Evolutionary conservation across 2,888 invertebrate species (phyloP).

Genomic region (Aricia artaxerxes): DNA sequence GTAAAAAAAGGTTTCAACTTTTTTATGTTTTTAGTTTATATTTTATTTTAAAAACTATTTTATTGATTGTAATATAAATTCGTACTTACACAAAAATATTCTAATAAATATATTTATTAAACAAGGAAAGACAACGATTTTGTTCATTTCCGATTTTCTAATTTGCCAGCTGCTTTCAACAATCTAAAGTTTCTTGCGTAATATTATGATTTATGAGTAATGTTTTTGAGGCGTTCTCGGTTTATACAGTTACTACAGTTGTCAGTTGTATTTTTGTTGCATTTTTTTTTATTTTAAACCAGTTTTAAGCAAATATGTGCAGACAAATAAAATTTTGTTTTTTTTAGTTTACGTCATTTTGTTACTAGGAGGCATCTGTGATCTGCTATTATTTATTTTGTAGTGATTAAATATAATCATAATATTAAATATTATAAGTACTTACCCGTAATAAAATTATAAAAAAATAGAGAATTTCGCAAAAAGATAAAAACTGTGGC

Average conservation of each 20-base stretch:
- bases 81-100: not conserved
- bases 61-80: not conserved
- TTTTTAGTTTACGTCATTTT: not conserved
- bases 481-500: not conserved
- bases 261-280: conserved; percentile 2
- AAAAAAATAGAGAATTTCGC: not conserved
- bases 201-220: not conserved
- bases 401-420: not conserved
- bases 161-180: conserved; percentile 8
- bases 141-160: not conserved
- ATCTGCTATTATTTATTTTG: not conserved
- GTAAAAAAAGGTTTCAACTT: not conserved
- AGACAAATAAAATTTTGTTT: not conserved
- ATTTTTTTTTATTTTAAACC: not conserved
- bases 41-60: not conserved
- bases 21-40: too few relatives aligned
- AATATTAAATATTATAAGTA: too few relatives aligned
- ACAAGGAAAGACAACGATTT: not conserved
- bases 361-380: not conserved
- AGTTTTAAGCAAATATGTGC: not conserved
- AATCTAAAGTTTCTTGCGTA: conserved; percentile 13
- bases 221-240: not conserved
- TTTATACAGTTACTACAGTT: not conserved
- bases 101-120: not conserved
- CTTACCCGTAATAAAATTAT: not conserved